Evolutionary conservation across 2,797 vertebrate species (phyloP), one percentile per base, ranked within the genome.

Genomic region (Balearica regulorum): DNA sequence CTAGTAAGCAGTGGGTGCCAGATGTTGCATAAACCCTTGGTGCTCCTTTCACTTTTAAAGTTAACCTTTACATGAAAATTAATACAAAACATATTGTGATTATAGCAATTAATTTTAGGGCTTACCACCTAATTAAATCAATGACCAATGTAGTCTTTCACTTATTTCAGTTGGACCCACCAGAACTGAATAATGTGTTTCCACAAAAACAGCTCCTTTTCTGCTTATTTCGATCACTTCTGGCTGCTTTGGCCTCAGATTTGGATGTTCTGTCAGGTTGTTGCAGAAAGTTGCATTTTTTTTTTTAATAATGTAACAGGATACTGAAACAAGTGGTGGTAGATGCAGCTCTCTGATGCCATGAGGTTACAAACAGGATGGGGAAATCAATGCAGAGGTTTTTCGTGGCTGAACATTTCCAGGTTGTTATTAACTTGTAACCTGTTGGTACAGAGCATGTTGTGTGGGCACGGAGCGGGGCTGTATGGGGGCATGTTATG

Each of bases 401-500:
- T 91, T 62, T 44, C 22, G n/a, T 0, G 6, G n/a, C 21, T 43
- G 61, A 87, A 25, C 35, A 13, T 35, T 49, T n/a, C 39, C 57
- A 39, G 48, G 39, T 24, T 24, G 37, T 19, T 87, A 35, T 35
- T 70, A 7, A 70, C 11, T 24, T 39, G 41, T 49, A 48, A 53
- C 8, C 57, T 1, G 4, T n/a, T 13, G 31, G 18, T 16, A 49
- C 66, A 68, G 71, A 83, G 62, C 17, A 3, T 33, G 18, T 22
- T 72, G 22, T 8, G 18, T 7, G 51, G 17, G 72, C 55, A 80
- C n/a, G 37, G 60, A 35, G 41, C 0, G 2, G 51, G 44, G 26
- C 41, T 12, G 0, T n/a, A 2, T 1, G 7, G 33, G 31, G 69
- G 7, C 33, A 26, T 6, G 9, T 44, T 73, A 20, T 0, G 5